Evolutionary conservation across 1,140 invertebrate species (phyloP), one percentile per base, ranked within the genome.

Genomic region (Capitella teleta): DNA sequence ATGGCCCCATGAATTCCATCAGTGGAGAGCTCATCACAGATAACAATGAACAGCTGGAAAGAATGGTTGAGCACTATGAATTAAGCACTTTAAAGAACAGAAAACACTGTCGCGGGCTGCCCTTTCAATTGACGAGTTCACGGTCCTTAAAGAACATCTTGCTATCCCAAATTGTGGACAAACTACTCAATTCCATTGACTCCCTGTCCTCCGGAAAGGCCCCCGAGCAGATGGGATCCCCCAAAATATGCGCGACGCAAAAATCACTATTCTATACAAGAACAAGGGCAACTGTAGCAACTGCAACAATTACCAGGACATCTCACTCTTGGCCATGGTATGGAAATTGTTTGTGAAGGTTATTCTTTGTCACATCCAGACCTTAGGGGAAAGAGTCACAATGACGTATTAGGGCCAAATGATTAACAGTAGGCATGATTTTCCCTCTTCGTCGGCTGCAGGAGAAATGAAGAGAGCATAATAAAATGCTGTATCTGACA

Each of bases 251-350:
- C 19, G 24, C 30, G 16, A 8, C 23, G 21, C 14, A 23, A 50
- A 45, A 18, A 52, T n/a, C 28, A 49, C 23, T 26, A 51, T 12
- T 18, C 23, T 51, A 25, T 50, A 18, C 28, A 52, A 51, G 36
- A 51, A 36, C 30, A 18, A 34, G 46, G 32, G 16, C 16, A 21
- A 37, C 21, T 19, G 8, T 19, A 37, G 36, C 21, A 21, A 37
- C 36, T 21, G 45, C 18, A 24, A 16, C 3, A 43, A 52, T 41
- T 58, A 60, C 37, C 4, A 42, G 12, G 54, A 49, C 6, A 60
- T 58, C 28, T 54, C 48, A 21, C 47, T 58, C 10, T 54, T 54
- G 1, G 57, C 41, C 47, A 56, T 58, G 8, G 38, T 51, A 8
- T 43, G 53, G 5, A 56, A 58, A 40, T 4, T 47, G 10, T 57